Evolutionary conservation across 1,140 invertebrate genomes (phyloP).

Genomic region (Polypedilum vanderplanki): DNA sequence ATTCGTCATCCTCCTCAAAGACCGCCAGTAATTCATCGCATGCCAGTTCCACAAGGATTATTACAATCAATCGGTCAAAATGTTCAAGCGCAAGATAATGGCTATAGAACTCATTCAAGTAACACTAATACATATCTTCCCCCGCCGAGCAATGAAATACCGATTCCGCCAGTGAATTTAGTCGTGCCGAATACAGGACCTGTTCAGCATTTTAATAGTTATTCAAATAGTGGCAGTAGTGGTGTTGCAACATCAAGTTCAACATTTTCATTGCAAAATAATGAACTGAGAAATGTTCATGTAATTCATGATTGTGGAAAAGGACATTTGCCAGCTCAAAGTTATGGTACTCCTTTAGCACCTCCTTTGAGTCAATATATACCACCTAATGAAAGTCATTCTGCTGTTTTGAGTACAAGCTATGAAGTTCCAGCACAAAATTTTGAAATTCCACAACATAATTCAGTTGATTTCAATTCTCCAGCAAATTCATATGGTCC

Average conservation of each 20-base stretch:
- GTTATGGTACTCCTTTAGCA: neutral
- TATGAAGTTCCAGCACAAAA: neutral
- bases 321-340: neutral
- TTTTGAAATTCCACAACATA: constrained; percentile 5
- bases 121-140: neutral
- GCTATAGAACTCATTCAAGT: neutral
- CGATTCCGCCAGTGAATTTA: constrained; percentile 22
- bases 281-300: constrained; percentile 11
- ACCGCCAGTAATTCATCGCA: neutral
- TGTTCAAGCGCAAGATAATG: constrained; percentile 2
- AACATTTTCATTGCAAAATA: neutral
- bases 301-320: neutral
- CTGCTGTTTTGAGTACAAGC: neutral
- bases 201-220: neutral
- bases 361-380: neutral
- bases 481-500: constrained; percentile 33
- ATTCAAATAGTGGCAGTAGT: neutral
- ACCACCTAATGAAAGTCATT: neutral
- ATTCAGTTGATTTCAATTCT: neutral
- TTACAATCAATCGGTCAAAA: neutral
- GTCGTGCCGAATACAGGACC: neutral
- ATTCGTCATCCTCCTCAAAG: neutral
- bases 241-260: constrained; percentile 17
- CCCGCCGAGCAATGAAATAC: neutral
- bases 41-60: constrained; percentile 20